Evolutionary conservation across 2,888 invertebrate species (phyloP).

Genomic region (Orchesella flavescens): DNA sequence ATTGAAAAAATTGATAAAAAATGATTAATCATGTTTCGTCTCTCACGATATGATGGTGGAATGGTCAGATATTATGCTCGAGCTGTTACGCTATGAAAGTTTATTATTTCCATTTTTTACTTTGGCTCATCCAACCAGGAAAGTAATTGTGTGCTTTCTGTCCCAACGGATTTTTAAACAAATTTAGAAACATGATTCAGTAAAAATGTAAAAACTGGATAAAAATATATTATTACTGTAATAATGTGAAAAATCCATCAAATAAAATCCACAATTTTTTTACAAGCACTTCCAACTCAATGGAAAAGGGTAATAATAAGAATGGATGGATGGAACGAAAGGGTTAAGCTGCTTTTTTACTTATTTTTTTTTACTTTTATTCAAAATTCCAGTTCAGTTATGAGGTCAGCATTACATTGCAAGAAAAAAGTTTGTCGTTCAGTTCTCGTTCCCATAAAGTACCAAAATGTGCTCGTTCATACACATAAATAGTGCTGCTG

Average conservation of each 20-base stretch:
- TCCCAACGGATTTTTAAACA: slow-evolving; percentile 28
- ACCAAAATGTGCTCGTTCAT: neutral
- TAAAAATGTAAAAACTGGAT: slow-evolving; percentile 44
- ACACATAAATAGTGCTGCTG: neutral
- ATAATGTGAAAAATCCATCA: slow-evolving; percentile 53
- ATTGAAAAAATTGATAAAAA: slow-evolving; percentile 16
- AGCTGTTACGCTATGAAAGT: too few relatives aligned
- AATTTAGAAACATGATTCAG: slow-evolving; percentile 52
- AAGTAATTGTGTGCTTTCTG: neutral
- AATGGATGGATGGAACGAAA: slow-evolving; percentile 32
- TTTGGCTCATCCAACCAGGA: too few relatives aligned
- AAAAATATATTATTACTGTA: slow-evolving; percentile 44
- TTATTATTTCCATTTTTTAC: too few relatives aligned
- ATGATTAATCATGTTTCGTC: slow-evolving; percentile 49
- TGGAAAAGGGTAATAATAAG: slow-evolving; percentile 1
- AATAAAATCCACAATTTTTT: slow-evolving; percentile 25
- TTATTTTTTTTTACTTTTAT: neutral
- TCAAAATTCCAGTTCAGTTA: neutral
- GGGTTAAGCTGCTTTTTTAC: slow-evolving; percentile 34
- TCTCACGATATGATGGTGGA: neutral
- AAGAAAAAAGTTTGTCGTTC: slow-evolving; percentile 37
- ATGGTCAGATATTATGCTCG: too few relatives aligned
- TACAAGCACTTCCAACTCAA: neutral
- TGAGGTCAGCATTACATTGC: slow-evolving; percentile 58
- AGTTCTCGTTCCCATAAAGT: slow-evolving; percentile 42